phyloP scores from a whole-genome alignment of 2,797 vertebrate species.

The Tangara arthus region DNA sequence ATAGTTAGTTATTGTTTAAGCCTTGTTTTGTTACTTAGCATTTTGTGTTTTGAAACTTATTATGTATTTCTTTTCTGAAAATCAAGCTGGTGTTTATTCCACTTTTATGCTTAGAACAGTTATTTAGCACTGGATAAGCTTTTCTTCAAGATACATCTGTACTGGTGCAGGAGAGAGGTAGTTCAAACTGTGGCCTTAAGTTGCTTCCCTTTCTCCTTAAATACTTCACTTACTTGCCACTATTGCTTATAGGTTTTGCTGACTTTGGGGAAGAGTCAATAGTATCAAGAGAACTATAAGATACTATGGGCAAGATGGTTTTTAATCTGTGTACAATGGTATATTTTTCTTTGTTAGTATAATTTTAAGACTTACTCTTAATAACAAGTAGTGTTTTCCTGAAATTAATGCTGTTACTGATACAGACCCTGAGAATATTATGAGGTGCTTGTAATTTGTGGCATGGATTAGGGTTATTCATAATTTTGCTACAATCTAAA shows the following conservation, averaged over 20 bases:
- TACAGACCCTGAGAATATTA: neutral
- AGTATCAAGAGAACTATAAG: neutral
- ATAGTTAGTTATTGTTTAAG: neutral
- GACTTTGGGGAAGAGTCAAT: neutral
- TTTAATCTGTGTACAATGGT: neutral
- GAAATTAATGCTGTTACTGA: neutral
- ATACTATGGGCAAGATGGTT: neutral
- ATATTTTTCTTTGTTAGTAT: neutral
- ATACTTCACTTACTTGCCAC: neutral
- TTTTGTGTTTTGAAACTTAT: neutral
- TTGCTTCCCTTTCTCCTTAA: neutral
- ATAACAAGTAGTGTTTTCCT: neutral
- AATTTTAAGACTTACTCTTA: neutral
- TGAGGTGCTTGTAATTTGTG: neutral
- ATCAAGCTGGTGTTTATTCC: neutral
- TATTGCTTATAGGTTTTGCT: neutral
- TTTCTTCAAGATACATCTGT: neutral
- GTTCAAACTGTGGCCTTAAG: neutral
- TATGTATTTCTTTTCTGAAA: neutral
- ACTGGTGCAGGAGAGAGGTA: neutral
- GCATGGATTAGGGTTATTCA: neutral
- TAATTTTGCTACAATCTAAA: neutral
- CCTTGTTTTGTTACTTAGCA: neutral
- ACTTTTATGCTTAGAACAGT: neutral
- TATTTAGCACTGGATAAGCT: neutral